Evolutionary conservation across 2,113 vertebrate genomes (phyloP).

Genomic region (Callithrix jacchus): DNA sequence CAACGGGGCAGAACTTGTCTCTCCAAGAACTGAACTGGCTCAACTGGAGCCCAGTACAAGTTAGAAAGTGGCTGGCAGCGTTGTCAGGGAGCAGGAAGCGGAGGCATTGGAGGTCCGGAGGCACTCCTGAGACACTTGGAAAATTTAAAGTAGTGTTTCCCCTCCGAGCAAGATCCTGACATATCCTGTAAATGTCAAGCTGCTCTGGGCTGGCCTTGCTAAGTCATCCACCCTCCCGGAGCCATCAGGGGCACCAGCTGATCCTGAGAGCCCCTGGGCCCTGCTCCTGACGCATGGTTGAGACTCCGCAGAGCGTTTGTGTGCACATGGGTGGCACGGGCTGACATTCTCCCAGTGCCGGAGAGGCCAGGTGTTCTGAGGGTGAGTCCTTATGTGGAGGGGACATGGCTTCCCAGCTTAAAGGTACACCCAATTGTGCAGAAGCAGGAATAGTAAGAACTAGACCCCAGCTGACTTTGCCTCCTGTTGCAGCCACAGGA

Average conservation of each 20-base stretch:
- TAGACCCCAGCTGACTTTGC: neutral
- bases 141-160: neutral
- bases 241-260: neutral
- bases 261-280: neutral
- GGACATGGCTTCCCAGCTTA: neutral
- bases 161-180: neutral
- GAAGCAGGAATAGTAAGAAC: neutral
- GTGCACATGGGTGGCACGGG: neutral
- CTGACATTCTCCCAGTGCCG: rapidly evolving
- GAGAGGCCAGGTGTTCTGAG: neutral
- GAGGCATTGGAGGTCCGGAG: neutral
- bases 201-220: neutral
- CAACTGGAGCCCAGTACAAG: neutral
- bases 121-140: neutral
- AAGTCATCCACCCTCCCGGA: neutral
- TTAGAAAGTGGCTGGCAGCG: neutral
- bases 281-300: neutral
- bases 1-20: neutral
- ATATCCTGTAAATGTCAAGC: neutral
- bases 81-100: neutral
- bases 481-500: neutral
- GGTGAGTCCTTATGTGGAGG: neutral
- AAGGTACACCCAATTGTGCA: neutral
- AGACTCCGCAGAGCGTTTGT: neutral
- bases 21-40: neutral